Evolutionary conservation across 2,888 invertebrate species (phyloP).

Genomic region (Exocentrus adspersus): DNA sequence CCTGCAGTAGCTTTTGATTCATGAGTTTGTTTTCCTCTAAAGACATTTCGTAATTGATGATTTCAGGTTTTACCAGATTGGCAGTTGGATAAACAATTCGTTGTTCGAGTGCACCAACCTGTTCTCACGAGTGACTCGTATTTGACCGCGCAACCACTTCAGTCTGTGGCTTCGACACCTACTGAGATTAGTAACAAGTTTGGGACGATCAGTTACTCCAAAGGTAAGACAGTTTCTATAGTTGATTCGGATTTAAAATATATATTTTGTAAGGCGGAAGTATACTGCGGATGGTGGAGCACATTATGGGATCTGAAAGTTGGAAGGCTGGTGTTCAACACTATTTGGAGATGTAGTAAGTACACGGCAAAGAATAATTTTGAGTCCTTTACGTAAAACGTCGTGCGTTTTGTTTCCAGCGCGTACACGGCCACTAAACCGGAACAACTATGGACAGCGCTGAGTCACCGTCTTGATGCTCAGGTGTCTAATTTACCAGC

Average conservation of each 20-base stretch:
- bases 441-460: constrained; percentile 62
- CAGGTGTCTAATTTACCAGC: constrained; percentile 16
- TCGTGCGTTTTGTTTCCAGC: too few relatives aligned
- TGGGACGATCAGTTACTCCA: constrained; percentile 66
- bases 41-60: too few relatives aligned
- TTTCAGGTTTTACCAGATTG: constrained; percentile 57
- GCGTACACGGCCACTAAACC: constrained; percentile 63
- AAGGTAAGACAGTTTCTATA: constrained; percentile 42
- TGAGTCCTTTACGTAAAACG: too few relatives aligned
- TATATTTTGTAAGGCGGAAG: constrained; percentile 61
- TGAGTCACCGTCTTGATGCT: not conserved
- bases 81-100: constrained; percentile 76
- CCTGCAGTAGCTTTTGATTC: too few relatives aligned
- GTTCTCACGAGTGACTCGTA: constrained; percentile 71
- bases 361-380: not conserved
- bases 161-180: constrained; percentile 67
- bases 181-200: constrained; percentile 71
- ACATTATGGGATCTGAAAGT: constrained; percentile 67
- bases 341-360: constrained; percentile 63
- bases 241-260: too few relatives aligned
- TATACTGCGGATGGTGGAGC: constrained; percentile 73
- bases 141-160: constrained; percentile 69
- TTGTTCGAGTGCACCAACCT: constrained; percentile 74
- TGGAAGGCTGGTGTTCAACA: constrained; percentile 68
- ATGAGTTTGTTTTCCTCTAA: too few relatives aligned